Evolutionary conservation across 2,797 vertebrate genomes (phyloP).

Genomic region (Merluccius polli): DNA sequence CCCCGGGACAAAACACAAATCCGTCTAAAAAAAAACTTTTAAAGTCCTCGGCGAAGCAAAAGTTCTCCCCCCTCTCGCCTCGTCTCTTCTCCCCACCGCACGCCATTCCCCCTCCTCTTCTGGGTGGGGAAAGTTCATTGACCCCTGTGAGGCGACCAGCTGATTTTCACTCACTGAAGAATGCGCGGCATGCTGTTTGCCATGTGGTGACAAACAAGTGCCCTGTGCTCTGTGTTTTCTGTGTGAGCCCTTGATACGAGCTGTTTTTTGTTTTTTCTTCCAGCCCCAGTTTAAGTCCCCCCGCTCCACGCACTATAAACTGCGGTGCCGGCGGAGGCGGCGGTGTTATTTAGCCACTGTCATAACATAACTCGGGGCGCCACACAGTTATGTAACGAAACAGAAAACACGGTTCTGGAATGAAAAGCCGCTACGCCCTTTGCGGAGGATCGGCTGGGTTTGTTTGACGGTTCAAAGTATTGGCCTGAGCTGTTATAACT

Average conservation of each 20-base stretch:
- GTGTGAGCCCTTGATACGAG: slow-evolving; percentile 62
- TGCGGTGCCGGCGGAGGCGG: too few species aligned
- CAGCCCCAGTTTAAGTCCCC: slow-evolving; percentile 32
- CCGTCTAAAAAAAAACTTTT: neutral
- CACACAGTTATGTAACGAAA: slow-evolving; percentile 39
- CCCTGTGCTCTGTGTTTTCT: slow-evolving; percentile 83
- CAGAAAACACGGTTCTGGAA: neutral
- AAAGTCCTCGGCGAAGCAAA: neutral
- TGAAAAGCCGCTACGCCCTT: neutral
- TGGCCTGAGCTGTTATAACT: neutral
- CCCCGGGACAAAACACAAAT: neutral
- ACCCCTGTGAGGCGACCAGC: slow-evolving; percentile 89
- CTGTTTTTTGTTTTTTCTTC: too few species aligned
- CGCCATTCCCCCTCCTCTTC: slow-evolving; percentile 4
- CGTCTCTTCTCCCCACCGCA: neutral
- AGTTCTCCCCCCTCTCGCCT: neutral
- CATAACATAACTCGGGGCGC: too few species aligned
- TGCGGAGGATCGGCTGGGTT: neutral
- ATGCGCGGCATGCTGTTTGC: slow-evolving; percentile 92
- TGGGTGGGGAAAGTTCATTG: slow-evolving; percentile 78
- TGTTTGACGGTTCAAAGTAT: neutral
- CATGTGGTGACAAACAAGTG: slow-evolving; percentile 86
- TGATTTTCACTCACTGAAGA: slow-evolving; percentile 84
- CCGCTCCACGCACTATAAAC: neutral
- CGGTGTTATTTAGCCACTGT: too few species aligned